These are phyloP conservation scores for Corythornis cristatus DNA, from an alignment of 2,113 vertebrate species.

Conservation along the genomic window DNA sequence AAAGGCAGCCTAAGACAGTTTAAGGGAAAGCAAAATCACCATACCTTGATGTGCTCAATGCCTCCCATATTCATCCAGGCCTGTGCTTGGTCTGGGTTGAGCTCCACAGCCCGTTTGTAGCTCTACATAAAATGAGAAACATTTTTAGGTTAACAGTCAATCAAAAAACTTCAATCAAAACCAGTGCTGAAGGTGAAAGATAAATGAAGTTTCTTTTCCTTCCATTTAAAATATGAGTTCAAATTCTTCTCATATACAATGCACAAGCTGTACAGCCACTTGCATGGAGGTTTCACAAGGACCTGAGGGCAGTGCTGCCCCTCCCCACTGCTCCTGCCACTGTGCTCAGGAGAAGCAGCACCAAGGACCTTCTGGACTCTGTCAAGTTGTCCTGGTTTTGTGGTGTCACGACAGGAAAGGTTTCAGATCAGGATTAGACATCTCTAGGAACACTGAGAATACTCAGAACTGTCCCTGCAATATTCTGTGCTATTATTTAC, in stretches of 20 bases:
- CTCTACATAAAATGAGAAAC: slow-evolving; percentile 77
- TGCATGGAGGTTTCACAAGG: background rate
- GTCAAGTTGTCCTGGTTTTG: background rate
- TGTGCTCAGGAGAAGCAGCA: background rate
- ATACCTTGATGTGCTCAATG: slow-evolving; percentile 96
- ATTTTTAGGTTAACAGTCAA: background rate
- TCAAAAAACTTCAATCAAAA: background rate
- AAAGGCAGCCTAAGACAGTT: background rate
- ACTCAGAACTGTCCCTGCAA: background rate
- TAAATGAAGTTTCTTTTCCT: background rate
- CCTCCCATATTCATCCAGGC: slow-evolving; percentile 99
- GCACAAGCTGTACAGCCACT: background rate
- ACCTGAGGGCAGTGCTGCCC: background rate
- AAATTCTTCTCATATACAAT: background rate
- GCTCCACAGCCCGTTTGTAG: slow-evolving; percentile 88
- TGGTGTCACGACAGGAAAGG: background rate
- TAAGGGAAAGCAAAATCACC: background rate
- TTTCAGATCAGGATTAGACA: background rate
- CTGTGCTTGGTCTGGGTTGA: slow-evolving; percentile 93
- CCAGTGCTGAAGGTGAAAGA: background rate
- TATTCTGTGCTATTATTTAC: background rate
- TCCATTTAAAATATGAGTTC: background rate
- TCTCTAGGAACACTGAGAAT: background rate
- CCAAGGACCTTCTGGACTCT: background rate
- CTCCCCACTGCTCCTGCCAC: background rate